A percentile compares a stretch with the other conserved stretches of the same genome.
These are phyloP conservation scores for Drymonia ruficornis DNA, from an alignment of 2,888 invertebrate genomes.

Conservation along the genomic window DNA sequence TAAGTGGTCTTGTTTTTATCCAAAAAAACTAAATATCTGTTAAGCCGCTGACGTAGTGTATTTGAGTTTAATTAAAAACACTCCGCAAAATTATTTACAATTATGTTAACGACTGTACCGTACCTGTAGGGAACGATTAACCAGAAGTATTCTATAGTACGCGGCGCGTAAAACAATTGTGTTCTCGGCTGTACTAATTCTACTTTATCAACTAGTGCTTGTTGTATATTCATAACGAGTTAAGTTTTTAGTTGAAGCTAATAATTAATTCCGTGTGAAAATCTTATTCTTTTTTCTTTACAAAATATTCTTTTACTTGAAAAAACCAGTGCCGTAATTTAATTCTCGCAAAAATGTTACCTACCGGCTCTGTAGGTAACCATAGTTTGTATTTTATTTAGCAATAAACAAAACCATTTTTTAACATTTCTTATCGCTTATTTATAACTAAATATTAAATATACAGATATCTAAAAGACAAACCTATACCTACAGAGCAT, in stretches of 20 bases:
- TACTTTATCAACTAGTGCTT: slow-evolving; percentile 10
- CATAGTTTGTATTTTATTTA: too few species aligned
- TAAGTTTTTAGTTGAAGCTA: too few species aligned
- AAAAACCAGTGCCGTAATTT: too few species aligned
- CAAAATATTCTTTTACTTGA: too few species aligned
- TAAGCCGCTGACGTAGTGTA: background rate
- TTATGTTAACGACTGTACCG: slow-evolving; percentile 24
- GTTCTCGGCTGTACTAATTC: slow-evolving; percentile 18
- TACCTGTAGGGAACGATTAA: slow-evolving; percentile 16
- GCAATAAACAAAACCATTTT: too few species aligned
- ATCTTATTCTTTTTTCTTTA: too few species aligned
- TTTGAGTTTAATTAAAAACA: slow-evolving; percentile 25
- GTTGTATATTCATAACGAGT: background rate
- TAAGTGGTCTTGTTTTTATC: background rate
- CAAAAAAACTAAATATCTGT: background rate
- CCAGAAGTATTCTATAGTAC: slow-evolving; percentile 18
- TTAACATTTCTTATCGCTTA: too few species aligned
- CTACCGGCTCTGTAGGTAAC: too few species aligned
- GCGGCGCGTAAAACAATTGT: slow-evolving; percentile 20
- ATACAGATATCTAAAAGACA: background rate
- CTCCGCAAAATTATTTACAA: slow-evolving; percentile 30
- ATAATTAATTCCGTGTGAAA: too few species aligned
- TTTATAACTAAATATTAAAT: too few species aligned
- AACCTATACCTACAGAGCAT: slow-evolving; percentile 18
- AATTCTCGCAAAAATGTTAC: too few species aligned